A percentile compares a stretch with the other conserved stretches of the same genome.
Conservation (phyloP, 1,140 invertebrate genomes). For the Zaprionus lachaisei region DNA sequence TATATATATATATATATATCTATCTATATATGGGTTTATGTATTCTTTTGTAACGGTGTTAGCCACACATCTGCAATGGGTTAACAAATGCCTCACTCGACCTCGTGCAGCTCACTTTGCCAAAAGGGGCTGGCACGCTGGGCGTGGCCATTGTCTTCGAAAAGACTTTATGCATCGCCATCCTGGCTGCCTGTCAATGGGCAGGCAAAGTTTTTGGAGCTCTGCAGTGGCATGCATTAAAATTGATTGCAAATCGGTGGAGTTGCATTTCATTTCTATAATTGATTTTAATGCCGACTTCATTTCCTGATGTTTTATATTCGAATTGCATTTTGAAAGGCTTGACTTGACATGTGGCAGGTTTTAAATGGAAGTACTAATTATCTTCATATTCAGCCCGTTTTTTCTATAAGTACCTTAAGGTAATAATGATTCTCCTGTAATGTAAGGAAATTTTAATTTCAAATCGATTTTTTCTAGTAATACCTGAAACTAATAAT, state of each 20-base stretch:
- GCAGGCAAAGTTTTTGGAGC: conserved; percentile 48
- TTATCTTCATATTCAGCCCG: too few species aligned
- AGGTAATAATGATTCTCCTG: too few species aligned
- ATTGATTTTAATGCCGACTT: not conserved
- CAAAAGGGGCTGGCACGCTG: not conserved
- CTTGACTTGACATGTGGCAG: too few species aligned
- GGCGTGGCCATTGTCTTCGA: conserved; percentile 56
- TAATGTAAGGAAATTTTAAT: too few species aligned
- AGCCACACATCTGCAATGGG: conserved; percentile 65
- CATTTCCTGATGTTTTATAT: not conserved
- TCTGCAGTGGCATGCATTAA: conserved; percentile 78
- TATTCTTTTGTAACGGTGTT: conserved; percentile 50
- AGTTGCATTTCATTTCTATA: conserved; percentile 9
- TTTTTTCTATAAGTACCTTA: too few species aligned
- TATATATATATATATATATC: not conserved
- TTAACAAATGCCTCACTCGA: conserved; percentile 37
- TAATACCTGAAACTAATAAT: too few species aligned
- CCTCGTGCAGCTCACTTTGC: too few species aligned
- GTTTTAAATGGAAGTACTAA: too few species aligned
- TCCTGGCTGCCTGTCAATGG: conserved; percentile 44
- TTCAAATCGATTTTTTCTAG: too few species aligned
- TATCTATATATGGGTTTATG: not conserved
- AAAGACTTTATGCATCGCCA: conserved; percentile 49
- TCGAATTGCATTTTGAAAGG: too few species aligned
- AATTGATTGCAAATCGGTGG: conserved; percentile 58